These are phyloP conservation scores for Lithophane semibrunnea DNA, from an alignment of 2,888 invertebrate species.

Conservation along the genomic window DNA sequence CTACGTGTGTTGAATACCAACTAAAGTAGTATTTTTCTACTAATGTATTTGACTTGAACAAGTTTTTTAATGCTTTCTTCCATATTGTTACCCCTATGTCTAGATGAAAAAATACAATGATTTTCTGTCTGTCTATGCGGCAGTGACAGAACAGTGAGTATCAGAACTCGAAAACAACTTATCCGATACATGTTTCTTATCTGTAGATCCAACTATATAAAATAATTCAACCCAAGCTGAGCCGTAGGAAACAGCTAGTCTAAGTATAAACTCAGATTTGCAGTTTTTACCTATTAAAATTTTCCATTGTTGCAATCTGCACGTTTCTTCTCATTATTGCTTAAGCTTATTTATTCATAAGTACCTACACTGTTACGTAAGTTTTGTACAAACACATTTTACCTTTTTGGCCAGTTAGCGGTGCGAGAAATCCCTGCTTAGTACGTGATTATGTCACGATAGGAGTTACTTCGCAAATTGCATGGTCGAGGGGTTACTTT, in stretches of 20 bases:
- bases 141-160: no score
- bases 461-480: slow-evolving; percentile 52
- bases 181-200: not conserved
- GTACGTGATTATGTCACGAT: slow-evolving; percentile 58
- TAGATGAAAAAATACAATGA: not conserved
- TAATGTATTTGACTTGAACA: not conserved
- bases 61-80: not conserved
- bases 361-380: slow-evolving; percentile 15
- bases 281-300: slow-evolving; percentile 25
- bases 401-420: slow-evolving; percentile 52
- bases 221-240: not conserved
- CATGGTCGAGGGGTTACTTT: slow-evolving; percentile 46
- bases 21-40: not conserved
- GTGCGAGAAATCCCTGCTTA: slow-evolving; percentile 62
- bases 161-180: not conserved
- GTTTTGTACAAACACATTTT: slow-evolving; percentile 50
- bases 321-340: slow-evolving; percentile 41
- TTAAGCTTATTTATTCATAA: slow-evolving; percentile 54
- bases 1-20: slow-evolving; percentile 3
- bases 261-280: slow-evolving; percentile 26
- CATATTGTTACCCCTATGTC: not conserved
- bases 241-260: not conserved
- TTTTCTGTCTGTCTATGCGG: not conserved
- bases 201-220: not conserved
- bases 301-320: slow-evolving; percentile 25